Evolutionary conservation across 2,113 vertebrate species (phyloP).

Genomic region (Coturnix japonica): DNA sequence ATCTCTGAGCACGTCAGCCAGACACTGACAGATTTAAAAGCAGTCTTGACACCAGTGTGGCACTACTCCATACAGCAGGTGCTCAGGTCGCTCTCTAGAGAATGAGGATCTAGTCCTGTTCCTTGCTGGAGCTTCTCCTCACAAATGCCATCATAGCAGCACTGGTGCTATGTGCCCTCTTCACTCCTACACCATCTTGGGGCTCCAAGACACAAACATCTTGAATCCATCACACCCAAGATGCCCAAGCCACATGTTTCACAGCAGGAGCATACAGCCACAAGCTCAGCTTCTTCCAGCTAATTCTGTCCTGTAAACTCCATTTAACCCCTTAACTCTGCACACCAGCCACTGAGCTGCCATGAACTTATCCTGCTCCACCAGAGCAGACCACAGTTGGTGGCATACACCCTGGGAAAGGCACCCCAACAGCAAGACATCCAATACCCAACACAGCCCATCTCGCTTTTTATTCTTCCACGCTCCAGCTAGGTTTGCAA

Average conservation of each 20-base stretch:
- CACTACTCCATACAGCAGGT: background rate
- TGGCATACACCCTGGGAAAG: rapidly evolving
- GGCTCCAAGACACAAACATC: background rate
- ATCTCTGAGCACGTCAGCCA: background rate
- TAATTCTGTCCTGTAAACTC: background rate
- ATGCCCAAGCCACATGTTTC: background rate
- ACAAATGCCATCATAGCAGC: background rate
- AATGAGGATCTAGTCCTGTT: rapidly evolving
- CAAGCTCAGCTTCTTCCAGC: rapidly evolving
- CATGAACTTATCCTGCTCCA: rapidly evolving
- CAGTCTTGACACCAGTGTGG: background rate
- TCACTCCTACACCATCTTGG: background rate
- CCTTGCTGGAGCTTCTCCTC: background rate
- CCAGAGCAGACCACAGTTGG: background rate
- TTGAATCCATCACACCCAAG: background rate
- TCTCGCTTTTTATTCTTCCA: background rate
- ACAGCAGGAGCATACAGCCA: background rate
- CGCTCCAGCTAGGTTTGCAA: rapidly evolving
- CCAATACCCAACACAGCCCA: background rate
- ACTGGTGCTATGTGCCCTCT: background rate
- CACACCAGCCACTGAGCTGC: background rate
- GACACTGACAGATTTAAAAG: background rate
- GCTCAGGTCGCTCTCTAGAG: background rate
- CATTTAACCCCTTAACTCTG: background rate
- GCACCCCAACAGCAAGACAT: background rate